Base-by-base conservation (phyloP, 2,113 vertebrate species). In the Nibea albiflora region DNA sequence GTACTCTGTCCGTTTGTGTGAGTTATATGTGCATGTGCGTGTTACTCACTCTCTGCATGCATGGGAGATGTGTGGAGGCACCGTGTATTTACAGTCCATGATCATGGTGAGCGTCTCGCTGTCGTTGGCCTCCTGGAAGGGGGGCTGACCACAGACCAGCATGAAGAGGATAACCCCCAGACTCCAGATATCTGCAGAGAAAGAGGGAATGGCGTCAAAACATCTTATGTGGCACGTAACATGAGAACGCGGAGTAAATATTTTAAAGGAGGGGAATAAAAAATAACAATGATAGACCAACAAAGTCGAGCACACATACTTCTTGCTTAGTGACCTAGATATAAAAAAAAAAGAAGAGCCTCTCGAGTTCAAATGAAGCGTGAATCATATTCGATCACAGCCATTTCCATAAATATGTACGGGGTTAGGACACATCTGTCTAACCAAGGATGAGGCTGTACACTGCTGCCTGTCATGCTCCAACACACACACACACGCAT, bases 21-120 rank as follows among this genome's bases (percentile, higher is more conserved):
- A 50, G 57, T 9, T 39, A 39, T 52, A 12, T 61, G 81, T 28
- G 78, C 62, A 42, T 24, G 42, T 49, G 70, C 28, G 46, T 20
- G 73, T 24, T 82, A 90, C 93, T 94, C 87, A 99, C 98, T 99
- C 96, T 95, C 94, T 96, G 92, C 98, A 99, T 84, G 96, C 97
- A 83, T 93, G 94, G 73, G 98, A 98, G 90, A 99, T 96, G 5
- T 96, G 98, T 19, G 94, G 86, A 16, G 98, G 98, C 67, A 98
- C 98, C 0, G 97, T 99, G 88, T 99, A 99, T 92, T 97, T 99
- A 93, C 98, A 99, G 92, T 99, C 98, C 98, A 99, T 99, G 92
- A 99, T 99, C 98, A 98, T 99, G 4, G 98, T 99, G 91, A 99
- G 93, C 0, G 98, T 99, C 92, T 99, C 98, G 39, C 98, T 99